These are phyloP conservation scores for Thera obeliscata DNA, from an alignment of 2,888 invertebrate species.

Conservation along the genomic window DNA sequence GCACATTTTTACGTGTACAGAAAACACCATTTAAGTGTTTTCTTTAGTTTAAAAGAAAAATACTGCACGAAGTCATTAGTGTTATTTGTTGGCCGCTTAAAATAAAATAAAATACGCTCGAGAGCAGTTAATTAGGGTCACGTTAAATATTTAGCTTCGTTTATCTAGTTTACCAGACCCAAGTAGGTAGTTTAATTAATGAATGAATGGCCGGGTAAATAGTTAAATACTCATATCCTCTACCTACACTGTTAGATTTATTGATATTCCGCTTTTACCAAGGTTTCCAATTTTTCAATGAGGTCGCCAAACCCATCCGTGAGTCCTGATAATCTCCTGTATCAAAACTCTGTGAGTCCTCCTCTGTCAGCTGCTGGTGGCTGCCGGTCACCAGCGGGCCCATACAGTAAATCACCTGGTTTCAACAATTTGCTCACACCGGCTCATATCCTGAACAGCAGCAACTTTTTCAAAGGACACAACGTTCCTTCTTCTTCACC, in stretches of 20 bases:
- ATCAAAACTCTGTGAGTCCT: constrained; percentile 91
- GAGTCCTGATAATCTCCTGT: constrained; percentile 90
- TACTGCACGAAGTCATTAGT: background rate
- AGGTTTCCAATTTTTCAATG: constrained; percentile 85
- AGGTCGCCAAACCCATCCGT: constrained; percentile 88
- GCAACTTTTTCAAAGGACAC: constrained; percentile 83
- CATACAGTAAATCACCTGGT: constrained; percentile 65
- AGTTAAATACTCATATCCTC: constrained; percentile 32
- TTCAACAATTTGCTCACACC: constrained; percentile 75
- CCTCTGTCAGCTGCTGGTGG: constrained; percentile 84
- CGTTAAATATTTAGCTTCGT: constrained; percentile 36
- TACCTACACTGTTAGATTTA: constrained; percentile 34
- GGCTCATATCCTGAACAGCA: constrained; percentile 78
- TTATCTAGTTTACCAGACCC: constrained; percentile 36
- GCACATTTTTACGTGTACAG: background rate
- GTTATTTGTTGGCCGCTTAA: background rate
- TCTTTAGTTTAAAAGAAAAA: background rate
- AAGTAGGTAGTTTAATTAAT: constrained; percentile 31
- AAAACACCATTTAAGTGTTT: background rate
- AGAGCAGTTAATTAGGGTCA: too few relatives aligned
- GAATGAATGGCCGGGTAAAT: constrained; percentile 39
- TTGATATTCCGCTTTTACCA: constrained; percentile 85
- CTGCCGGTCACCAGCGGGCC: constrained; percentile 82
- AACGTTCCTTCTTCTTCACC: constrained; percentile 75
- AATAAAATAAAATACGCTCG: background rate